Evolutionary conservation across 2,113 vertebrate species (phyloP).

Genomic region (Rhea pennata): DNA sequence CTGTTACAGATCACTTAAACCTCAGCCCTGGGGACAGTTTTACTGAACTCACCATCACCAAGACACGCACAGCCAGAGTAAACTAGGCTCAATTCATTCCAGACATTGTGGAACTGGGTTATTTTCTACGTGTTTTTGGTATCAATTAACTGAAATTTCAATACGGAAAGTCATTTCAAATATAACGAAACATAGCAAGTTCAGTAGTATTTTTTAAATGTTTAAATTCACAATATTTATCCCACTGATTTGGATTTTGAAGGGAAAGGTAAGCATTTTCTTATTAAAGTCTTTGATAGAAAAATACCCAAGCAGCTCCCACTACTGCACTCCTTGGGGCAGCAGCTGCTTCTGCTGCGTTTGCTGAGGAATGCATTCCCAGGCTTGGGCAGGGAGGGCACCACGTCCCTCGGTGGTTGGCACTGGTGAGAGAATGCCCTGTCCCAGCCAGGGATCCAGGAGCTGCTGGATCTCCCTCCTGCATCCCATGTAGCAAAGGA

Average conservation of each 20-base stretch:
- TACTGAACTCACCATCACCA: background rate
- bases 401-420: background rate
- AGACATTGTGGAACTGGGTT: background rate
- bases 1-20: background rate
- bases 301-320: background rate
- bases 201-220: background rate
- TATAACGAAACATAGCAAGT: background rate
- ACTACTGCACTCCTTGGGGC: background rate
- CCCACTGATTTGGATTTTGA: background rate
- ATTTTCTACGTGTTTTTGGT: background rate
- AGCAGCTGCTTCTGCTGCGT: background rate
- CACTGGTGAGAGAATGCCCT: accelerated
- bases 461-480: background rate
- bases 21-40: background rate
- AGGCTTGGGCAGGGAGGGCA: background rate
- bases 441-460: background rate
- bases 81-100: background rate
- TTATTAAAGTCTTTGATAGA: background rate
- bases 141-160: background rate
- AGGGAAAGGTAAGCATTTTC: background rate
- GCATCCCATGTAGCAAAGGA: accelerated
- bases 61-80: background rate
- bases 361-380: background rate
- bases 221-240: background rate
- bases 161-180: background rate